Base-by-base conservation (phyloP, 2,888 invertebrate genomes). In the Helicoverpa assulta region DNA sequence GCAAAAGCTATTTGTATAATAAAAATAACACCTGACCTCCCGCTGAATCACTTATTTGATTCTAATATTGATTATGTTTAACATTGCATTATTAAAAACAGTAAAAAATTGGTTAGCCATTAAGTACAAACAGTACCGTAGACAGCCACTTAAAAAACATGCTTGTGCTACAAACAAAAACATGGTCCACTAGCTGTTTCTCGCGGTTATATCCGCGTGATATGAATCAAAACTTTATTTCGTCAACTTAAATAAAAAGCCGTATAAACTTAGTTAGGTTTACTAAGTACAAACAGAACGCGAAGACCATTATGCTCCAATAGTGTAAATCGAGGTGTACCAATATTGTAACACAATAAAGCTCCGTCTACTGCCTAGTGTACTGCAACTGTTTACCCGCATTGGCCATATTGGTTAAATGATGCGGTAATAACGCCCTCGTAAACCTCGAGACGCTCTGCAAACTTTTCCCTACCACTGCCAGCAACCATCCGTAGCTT, bases 351-450 rank as follows among this genome's bases (percentile, higher is more conserved):
- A 51, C 70, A 76, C 76, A 66, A 69, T 80, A 80, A 80, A 70
- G 76, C 76, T 70, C 63, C 62, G 56, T 43, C 62, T 69, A 56
- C 53, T 56, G 76, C 58, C 69, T 61, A 59, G 61, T 65, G 76
- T 70, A 76, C 43, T 47, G 47, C 76, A 43, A 80, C 76, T 77
- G 76, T 77, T 77, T 77, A 77, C 76, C 76, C 76, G 70, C 66
- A 74, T 78, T 75, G 79, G 61, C 79, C 74, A 67, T 78, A 75
- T 79, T 80, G 76, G 76, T 80, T 80, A 76, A 80, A 80, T 77
- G 77, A 80, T 77, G 78, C 63, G 21, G 67, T 78, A 68, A 67
- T 78, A 81, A 81, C 55, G 78, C 50, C 65, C 73, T 78, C 76
- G 62, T 77, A 77, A 77, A 77, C 76, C 76, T 70, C 65, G 54